These are phyloP conservation scores for Celastrina argiolus DNA, from an alignment of 2,888 invertebrate species.

Conservation along the genomic window DNA sequence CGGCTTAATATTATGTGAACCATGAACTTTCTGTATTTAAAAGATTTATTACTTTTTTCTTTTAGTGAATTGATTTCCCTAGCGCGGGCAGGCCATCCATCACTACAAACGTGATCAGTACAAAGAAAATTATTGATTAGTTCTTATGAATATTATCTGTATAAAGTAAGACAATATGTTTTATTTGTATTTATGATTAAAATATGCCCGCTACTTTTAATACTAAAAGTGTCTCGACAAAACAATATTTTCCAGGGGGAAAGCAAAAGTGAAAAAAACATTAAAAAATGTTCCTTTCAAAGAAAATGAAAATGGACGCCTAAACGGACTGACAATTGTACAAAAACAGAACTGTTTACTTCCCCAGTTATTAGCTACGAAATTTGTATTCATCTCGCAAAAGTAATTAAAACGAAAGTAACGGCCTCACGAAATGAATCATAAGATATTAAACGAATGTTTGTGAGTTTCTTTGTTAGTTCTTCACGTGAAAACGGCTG, in stretches of 20 bases:
- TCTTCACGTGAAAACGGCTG: too few species aligned
- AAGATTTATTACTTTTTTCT: neutral
- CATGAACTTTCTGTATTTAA: neutral
- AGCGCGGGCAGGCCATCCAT: neutral
- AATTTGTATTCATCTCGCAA: slow-evolving; percentile 48
- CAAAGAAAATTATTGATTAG: neutral
- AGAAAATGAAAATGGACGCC: neutral
- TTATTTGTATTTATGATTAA: too few species aligned
- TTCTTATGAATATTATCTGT: too few species aligned
- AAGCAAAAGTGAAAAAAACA: neutral
- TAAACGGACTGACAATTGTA: neutral
- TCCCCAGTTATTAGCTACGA: slow-evolving; percentile 48
- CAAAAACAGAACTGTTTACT: slow-evolving; percentile 28
- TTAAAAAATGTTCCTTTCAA: neutral
- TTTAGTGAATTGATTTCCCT: neutral
- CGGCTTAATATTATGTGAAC: too few species aligned
- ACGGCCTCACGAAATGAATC: slow-evolving; percentile 28
- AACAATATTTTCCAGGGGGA: neutral
- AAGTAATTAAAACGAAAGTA: slow-evolving; percentile 44
- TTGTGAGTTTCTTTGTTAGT: too few species aligned
- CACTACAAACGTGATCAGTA: neutral
- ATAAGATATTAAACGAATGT: too few species aligned
- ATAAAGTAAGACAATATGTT: neutral
- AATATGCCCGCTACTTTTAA: neutral
- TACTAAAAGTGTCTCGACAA: neutral